Evolutionary conservation across 2,113 vertebrate species (phyloP).

Genomic region (Megaleporinus macrocephalus): DNA sequence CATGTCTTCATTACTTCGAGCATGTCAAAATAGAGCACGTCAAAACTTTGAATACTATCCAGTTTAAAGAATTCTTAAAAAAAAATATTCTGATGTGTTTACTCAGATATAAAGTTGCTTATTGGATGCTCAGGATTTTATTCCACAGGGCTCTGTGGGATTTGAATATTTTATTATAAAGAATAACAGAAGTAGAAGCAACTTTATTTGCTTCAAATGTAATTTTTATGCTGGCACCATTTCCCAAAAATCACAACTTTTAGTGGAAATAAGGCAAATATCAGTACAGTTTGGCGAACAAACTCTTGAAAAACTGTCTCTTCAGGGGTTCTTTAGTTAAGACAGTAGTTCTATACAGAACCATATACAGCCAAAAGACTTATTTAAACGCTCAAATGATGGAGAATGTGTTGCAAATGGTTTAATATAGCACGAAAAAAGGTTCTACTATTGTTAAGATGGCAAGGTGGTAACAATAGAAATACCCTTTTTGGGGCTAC

Average conservation of each 20-base stretch:
- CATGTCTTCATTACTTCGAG: neutral
- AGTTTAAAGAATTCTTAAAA: neutral
- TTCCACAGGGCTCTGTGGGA: constrained; percentile 61
- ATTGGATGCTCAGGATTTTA: constrained; percentile 67
- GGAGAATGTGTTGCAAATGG: no score
- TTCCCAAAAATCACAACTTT: constrained; percentile 57
- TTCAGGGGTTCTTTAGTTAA: no score
- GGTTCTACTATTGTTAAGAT: no score
- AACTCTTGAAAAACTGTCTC: no score
- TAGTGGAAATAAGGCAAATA: constrained; percentile 53
- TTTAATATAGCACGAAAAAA: no score
- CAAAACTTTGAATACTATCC: neutral
- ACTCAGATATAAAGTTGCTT: constrained; percentile 46
- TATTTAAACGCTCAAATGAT: no score
- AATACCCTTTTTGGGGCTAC: no score
- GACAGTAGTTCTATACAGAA: no score
- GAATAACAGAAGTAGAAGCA: constrained; percentile 67
- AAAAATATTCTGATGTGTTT: constrained; percentile 24
- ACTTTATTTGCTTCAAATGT: constrained; percentile 74
- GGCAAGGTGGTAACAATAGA: no score
- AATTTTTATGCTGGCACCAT: constrained; percentile 58
- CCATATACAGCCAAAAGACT: no score
- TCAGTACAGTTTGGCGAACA: no score
- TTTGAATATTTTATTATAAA: constrained; percentile 77
- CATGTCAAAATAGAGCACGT: neutral